Evolutionary conservation across 2,797 vertebrate species (phyloP).

Genomic region (Oreochromis mossambicus): DNA sequence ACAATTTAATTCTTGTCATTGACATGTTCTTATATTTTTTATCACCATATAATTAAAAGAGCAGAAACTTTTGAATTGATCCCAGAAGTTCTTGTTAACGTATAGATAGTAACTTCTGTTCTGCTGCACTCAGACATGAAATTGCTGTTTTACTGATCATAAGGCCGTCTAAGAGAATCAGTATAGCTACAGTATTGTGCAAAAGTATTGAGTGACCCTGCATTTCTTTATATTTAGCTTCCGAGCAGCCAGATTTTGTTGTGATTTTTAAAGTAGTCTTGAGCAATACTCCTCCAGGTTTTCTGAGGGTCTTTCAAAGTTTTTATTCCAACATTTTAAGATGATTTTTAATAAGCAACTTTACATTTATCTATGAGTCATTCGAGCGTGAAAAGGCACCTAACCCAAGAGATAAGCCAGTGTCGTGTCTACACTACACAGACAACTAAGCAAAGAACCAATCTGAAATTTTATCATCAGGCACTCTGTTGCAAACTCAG

Average conservation of each 20-base stretch:
- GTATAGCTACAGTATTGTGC: background rate
- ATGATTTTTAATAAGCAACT: background rate
- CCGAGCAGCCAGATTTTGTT: background rate
- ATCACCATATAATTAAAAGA: background rate
- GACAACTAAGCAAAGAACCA: background rate
- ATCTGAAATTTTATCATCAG: background rate
- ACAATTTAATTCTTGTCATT: background rate
- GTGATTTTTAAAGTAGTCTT: background rate
- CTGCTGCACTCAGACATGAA: background rate
- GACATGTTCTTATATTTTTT: background rate
- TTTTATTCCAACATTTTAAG: background rate
- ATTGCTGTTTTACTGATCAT: background rate
- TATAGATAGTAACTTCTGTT: background rate
- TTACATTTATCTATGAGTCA: background rate
- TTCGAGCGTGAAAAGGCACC: background rate
- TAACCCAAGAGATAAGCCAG: background rate
- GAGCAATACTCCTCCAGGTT: background rate
- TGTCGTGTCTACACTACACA: background rate
- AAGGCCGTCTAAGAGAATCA: background rate
- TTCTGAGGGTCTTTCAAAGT: background rate
- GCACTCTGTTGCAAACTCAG: background rate
- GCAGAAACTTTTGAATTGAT: background rate
- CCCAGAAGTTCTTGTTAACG: background rate
- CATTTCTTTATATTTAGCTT: background rate
- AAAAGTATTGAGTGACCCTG: background rate